Percentiles rank a stretch among this genome's conserved stretches.
phyloP scores from a whole-genome alignment of 2,113 vertebrate species.

The Takifugu bimaculatus region DNA sequence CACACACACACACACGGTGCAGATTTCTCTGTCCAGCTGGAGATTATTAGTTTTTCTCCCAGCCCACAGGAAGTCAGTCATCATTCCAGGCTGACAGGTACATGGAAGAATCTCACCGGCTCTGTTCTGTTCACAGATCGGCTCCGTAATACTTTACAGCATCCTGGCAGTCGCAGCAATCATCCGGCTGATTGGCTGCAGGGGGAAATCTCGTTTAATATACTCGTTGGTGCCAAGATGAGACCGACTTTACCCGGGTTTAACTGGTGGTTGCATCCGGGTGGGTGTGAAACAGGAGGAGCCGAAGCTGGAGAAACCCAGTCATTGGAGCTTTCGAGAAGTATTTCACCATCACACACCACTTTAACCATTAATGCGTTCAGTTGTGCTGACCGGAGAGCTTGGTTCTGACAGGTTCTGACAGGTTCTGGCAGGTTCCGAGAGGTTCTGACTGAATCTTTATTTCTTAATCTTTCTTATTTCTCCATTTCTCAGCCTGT shows the following conservation, averaged over 20 bases:
- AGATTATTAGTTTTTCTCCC: constrained; percentile 81
- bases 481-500: no score
- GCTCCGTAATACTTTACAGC: constrained; percentile 69
- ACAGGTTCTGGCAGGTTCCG: no score
- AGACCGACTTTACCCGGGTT: no score
- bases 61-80: constrained; percentile 90
- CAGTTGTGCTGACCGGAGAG: no score
- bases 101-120: constrained; percentile 79
- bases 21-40: constrained; percentile 77
- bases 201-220: constrained; percentile 12
- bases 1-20: constrained; percentile 17
- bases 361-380: no score
- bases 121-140: constrained; percentile 54
- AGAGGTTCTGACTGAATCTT: no score
- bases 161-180: constrained; percentile 56
- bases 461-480: no score
- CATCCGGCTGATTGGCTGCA: constrained; percentile 37
- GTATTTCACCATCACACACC: no score
- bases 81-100: constrained; percentile 93
- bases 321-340: no score
- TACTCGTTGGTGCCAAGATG: neutral
- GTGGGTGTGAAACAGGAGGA: neutral
- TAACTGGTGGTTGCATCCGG: no score
- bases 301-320: no score
- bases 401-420: no score